Evolutionary conservation across 2,113 vertebrate species (phyloP).

Genomic region (Elaphurus davidianus): DNA sequence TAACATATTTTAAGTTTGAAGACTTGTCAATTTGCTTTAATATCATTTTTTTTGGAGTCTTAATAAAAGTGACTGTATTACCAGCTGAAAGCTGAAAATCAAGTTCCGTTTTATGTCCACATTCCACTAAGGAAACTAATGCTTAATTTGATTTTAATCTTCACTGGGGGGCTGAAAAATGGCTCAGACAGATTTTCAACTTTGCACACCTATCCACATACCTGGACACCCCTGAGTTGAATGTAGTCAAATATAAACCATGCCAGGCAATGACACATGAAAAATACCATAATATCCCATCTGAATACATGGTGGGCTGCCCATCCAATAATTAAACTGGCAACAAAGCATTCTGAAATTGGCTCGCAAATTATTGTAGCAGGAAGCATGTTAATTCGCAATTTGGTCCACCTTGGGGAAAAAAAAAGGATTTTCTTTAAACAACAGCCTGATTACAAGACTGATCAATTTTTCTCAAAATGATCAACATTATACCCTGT

Average conservation of each 20-base stretch:
- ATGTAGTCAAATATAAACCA: constrained; percentile 99
- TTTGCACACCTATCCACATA: constrained; percentile 71
- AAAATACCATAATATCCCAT: constrained; percentile 99
- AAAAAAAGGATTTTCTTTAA: background rate
- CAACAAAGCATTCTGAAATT: constrained; percentile 97
- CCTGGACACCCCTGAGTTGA: constrained; percentile 96
- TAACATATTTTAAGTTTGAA: background rate
- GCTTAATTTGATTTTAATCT: background rate
- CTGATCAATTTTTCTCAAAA: background rate
- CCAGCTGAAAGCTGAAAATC: background rate
- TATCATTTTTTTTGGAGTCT: background rate
- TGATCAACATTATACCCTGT: background rate
- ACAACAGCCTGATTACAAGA: background rate
- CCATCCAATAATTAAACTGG: constrained; percentile 98
- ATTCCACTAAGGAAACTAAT: background rate
- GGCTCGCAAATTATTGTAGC: constrained; percentile 95
- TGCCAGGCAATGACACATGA: constrained; percentile 98
- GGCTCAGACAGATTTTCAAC: background rate
- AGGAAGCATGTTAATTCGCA: constrained; percentile 98
- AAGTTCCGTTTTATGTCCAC: background rate
- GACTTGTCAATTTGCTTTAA: background rate
- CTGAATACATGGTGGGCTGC: constrained; percentile 93
- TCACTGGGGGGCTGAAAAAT: background rate
- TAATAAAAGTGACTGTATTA: background rate
- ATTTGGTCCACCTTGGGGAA: constrained; percentile 92